Base-by-base conservation (phyloP, 2,797 vertebrate genomes). In the Xenentodon cancila region DNA sequence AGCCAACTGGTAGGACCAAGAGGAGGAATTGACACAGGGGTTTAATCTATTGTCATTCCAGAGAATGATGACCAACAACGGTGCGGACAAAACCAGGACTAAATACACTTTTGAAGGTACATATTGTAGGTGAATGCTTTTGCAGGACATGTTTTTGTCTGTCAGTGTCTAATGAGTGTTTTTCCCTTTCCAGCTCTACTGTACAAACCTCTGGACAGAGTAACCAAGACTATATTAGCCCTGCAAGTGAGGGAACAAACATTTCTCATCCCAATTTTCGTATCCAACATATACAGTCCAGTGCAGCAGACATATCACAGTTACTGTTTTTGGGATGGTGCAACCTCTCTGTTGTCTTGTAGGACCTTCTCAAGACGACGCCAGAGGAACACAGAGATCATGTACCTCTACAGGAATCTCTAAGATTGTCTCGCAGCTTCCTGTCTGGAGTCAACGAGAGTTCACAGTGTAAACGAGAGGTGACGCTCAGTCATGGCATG, bases 191-290 rank as follows among this genome's bases (percentile, higher is more conserved):
- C 85, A 94, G 93, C 89, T 83, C 90, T 94, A 1, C 87, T 94
- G 0, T 94, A 93, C 81, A 94, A 91, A 43, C 93, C 93, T 51
- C 66, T 94, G 84, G 92, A 94, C 63, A 80, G 92, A 81, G 85
- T 94, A 25, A 94, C 93, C 57, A 93, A 89, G 78, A 94, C 91
- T 27, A 94, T 92, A 22, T 85, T 94, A 3, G 90, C 90, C 25
- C 70, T 94, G 50, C 88, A 72, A 46, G 93, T 94, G 76, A 93
- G 91, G 64, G 53, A 47, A 45, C 2, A 25, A 25, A 25, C 25
- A 25, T 25, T 25, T 25, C 2, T 20, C 17, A 34, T 15, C 18
- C 51, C 9, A 12, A 4, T 12, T 9, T 4, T 37, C 34, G 11
- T 12, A 20, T 15, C 18, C 9, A 32, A 11, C 1, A 19, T 19